A percentile compares a stretch with the other conserved stretches of the same genome.
Conservation (phyloP, 2,888 invertebrate genomes). For the Dromius quadrimaculatus region DNA sequence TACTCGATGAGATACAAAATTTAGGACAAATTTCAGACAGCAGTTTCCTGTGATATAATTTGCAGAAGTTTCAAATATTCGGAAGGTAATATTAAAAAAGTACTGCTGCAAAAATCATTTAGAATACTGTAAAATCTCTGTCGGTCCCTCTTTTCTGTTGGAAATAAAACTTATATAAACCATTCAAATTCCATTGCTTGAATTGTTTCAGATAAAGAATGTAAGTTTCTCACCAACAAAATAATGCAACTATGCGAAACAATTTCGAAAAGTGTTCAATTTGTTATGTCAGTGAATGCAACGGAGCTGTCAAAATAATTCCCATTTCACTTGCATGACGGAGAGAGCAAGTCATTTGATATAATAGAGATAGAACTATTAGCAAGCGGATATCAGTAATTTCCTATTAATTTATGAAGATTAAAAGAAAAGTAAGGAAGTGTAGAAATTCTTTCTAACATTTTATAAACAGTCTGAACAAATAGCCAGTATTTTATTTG, state of each 20-base stretch:
- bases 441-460: slow-evolving; percentile 22
- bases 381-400: slow-evolving; percentile 14
- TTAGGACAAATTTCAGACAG: slow-evolving; percentile 12
- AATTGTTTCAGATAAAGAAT: too few relatives aligned
- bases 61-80: too few relatives aligned
- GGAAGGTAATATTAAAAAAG: too few relatives aligned
- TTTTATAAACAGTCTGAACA: background rate
- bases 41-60: slow-evolving; percentile 25
- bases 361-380: background rate
- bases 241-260: too few relatives aligned
- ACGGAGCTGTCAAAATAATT: slow-evolving; percentile 6
- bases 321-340: slow-evolving; percentile 20
- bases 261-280: too few relatives aligned
- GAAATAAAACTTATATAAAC: too few relatives aligned
- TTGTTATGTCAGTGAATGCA: background rate
- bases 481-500: too few relatives aligned
- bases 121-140: too few relatives aligned
- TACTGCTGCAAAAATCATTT: too few relatives aligned
- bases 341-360: slow-evolving; percentile 1
- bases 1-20: slow-evolving; percentile 12
- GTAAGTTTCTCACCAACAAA: too few relatives aligned
- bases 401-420: slow-evolving; percentile 10
- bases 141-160: too few relatives aligned
- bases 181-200: too few relatives aligned
- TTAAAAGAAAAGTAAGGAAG: slow-evolving; percentile 21